Percentiles rank a stretch among this genome's conserved stretches.
Evolutionary conservation across 2,113 vertebrate species (phyloP).

Genomic region (Origma solitaria): DNA sequence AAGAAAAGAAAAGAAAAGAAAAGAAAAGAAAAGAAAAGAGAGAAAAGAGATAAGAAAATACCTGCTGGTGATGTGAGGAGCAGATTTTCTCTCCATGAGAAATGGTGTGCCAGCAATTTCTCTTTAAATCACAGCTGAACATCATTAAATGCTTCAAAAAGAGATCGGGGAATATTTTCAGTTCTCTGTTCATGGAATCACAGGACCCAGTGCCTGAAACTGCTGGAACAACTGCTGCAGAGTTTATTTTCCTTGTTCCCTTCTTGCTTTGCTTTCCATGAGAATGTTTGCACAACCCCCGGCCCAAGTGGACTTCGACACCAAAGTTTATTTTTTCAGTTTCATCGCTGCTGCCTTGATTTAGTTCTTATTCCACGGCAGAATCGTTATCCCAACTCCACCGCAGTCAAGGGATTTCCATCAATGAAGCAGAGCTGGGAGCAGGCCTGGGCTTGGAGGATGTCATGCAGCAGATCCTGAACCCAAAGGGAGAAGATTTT

Average conservation of each 20-base stretch:
- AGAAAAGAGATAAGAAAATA: too few relatives aligned
- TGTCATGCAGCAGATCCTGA: not conserved
- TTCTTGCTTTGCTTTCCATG: not conserved
- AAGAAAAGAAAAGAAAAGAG: too few relatives aligned
- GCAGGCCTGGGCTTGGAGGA: not conserved
- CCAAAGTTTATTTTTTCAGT: conserved; percentile 1
- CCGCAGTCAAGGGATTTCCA: not conserved
- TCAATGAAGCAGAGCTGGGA: not conserved
- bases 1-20: too few relatives aligned
- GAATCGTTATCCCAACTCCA: not conserved
- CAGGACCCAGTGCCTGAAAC: not conserved
- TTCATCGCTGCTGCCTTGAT: not conserved
- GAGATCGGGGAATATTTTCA: not conserved
- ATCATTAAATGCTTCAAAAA: not conserved
- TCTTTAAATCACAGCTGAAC: not conserved
- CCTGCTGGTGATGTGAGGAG: not conserved
- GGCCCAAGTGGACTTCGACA: not conserved
- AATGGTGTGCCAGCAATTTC: not conserved
- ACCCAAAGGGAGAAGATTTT: not conserved
- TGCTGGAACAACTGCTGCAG: not conserved
- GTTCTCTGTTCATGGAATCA: not conserved
- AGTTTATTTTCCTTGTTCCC: conserved; percentile 31
- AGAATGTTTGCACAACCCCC: not conserved
- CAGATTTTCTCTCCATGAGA: not conserved
- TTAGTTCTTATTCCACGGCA: not conserved